A percentile compares a stretch with the other conserved stretches of the same genome.
These are phyloP conservation scores for Salvelinus fontinalis DNA, from an alignment of 2,113 vertebrate species.

Conservation along the genomic window DNA sequence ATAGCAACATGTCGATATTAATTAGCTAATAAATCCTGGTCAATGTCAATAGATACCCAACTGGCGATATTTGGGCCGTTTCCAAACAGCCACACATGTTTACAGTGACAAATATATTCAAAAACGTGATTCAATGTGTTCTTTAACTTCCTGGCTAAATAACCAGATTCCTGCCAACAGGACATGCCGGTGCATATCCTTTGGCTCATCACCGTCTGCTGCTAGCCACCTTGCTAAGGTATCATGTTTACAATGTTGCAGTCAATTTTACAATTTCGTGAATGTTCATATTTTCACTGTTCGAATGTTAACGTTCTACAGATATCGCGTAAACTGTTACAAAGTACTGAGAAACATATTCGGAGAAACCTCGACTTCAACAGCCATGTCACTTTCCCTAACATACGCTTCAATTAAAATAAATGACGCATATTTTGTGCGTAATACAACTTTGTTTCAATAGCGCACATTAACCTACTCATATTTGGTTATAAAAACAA, in stretches of 20 bases:
- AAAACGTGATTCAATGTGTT: too few species aligned
- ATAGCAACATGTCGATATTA: too few species aligned
- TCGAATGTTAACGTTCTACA: background rate
- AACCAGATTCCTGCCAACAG: slow-evolving; percentile 22
- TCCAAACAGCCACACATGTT: too few species aligned
- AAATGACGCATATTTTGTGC: background rate
- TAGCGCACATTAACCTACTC: accelerated
- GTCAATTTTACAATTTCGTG: too few species aligned
- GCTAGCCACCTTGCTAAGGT: background rate
- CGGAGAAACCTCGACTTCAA: too few species aligned
- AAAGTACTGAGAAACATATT: background rate
- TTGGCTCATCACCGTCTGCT: slow-evolving; percentile 17
- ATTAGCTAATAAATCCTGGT: too few species aligned
- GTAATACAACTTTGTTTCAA: slow-evolving; percentile 28
- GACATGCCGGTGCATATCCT: slow-evolving; percentile 66
- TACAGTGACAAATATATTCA: too few species aligned
- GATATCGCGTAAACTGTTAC: accelerated
- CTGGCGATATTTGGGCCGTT: too few species aligned
- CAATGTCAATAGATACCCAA: too few species aligned
- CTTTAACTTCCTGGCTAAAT: too few species aligned
- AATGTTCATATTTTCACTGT: background rate
- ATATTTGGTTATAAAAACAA: background rate
- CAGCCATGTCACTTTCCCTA: slow-evolving; percentile 25
- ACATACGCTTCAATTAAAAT: slow-evolving; percentile 9
- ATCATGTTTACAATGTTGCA: background rate